Conservation (phyloP, 1,140 invertebrate genomes). For the Sarcophaga peregrina region DNA sequence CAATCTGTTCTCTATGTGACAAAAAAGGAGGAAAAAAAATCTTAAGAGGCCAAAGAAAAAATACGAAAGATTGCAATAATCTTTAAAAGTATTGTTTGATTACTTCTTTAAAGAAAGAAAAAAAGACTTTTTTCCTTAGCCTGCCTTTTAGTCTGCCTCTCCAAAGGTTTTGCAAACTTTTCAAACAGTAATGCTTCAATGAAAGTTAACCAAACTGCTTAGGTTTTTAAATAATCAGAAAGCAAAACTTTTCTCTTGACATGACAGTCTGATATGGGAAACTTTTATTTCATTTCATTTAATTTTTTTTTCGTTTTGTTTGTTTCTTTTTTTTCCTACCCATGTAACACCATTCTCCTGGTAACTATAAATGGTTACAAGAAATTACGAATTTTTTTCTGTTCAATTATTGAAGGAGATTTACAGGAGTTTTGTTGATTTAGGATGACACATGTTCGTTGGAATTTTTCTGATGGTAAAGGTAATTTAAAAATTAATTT, state of each 20-base stretch:
- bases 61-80: conserved; percentile 19
- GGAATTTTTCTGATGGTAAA: no score
- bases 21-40: background rate
- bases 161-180: background rate
- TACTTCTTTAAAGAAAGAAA: background rate
- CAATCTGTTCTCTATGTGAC: background rate
- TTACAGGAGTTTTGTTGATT: background rate
- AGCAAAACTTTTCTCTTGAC: background rate
- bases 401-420: background rate
- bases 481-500: no score
- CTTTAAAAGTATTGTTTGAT: conserved; percentile 30
- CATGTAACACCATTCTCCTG: background rate
- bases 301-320: background rate
- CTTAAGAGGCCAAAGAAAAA: background rate
- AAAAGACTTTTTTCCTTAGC: background rate
- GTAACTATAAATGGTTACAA: conserved; percentile 17
- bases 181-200: conserved; percentile 30
- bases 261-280: conserved; percentile 1
- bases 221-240: conserved; percentile 25
- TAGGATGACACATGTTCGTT: background rate
- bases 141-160: background rate
- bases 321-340: background rate
- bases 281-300: background rate
- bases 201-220: conserved; percentile 34
- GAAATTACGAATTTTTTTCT: background rate